These are phyloP conservation scores for Macrotrachela quadricornifera DNA, from an alignment of 1,140 invertebrate species.

Conservation along the genomic window DNA sequence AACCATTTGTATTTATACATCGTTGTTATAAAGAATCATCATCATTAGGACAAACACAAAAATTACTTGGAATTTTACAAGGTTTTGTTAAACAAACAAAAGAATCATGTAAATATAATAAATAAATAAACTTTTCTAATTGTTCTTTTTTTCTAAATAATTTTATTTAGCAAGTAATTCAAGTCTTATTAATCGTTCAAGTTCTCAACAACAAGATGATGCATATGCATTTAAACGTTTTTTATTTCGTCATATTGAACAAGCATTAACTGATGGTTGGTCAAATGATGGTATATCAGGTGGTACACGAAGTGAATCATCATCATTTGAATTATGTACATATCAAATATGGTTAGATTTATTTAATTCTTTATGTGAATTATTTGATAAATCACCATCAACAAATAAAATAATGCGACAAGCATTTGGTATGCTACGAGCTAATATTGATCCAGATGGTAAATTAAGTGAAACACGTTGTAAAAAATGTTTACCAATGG, in stretches of 20 bases:
- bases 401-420: conserved; percentile 2
- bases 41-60: not conserved
- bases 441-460: conserved; percentile 8
- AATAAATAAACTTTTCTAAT: not conserved
- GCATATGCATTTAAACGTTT: too few species aligned
- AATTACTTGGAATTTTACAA: not conserved
- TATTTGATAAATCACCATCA: not conserved
- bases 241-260: too few species aligned
- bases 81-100: not conserved
- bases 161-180: not conserved
- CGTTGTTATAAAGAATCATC: not conserved
- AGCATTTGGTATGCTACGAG: conserved; percentile 1
- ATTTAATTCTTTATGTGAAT: not conserved
- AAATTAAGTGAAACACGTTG: conserved; percentile 37
- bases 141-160: not conserved
- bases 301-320: not conserved
- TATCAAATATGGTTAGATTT: not conserved
- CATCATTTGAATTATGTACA: not conserved
- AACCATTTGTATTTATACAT: conserved; percentile 53
- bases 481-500: conserved; percentile 57
- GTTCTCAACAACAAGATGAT: too few species aligned
- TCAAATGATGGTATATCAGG: not conserved
- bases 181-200: not conserved
- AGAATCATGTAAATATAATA: not conserved
- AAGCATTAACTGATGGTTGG: not conserved